Evolutionary conservation across 2,113 vertebrate species (phyloP).

Genomic region (Monarcha castaneiventris): DNA sequence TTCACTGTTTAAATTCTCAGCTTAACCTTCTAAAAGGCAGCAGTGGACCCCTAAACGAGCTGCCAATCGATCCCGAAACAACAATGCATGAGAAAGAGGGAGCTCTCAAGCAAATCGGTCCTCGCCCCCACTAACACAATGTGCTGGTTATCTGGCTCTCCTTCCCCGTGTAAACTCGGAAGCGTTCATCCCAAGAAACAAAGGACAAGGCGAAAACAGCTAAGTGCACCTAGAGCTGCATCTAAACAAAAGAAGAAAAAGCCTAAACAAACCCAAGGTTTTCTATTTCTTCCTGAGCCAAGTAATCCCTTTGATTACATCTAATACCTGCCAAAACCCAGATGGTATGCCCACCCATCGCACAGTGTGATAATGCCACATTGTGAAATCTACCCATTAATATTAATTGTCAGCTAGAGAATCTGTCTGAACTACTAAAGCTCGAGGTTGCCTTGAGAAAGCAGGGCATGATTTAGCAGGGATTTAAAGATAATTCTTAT

Average conservation of each 20-base stretch:
- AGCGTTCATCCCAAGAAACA: constrained; percentile 62
- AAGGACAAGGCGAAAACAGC: constrained; percentile 61
- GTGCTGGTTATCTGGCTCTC: background rate
- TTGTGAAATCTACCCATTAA: constrained; percentile 93
- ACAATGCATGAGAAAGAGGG: background rate
- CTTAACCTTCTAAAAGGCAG: constrained; percentile 9
- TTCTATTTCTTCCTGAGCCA: constrained; percentile 88
- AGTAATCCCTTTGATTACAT: constrained; percentile 98
- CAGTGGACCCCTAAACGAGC: background rate
- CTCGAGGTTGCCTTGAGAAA: constrained; percentile 86
- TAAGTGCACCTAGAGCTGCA: constrained; percentile 73
- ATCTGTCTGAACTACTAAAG: constrained; percentile 87
- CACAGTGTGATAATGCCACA: constrained; percentile 93
- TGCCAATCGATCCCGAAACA: constrained; percentile 15
- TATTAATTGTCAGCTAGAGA: constrained; percentile 92
- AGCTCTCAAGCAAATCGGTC: background rate
- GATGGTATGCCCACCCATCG: constrained; percentile 95
- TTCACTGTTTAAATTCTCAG: background rate
- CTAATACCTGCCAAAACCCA: constrained; percentile 96
- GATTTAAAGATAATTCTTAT: constrained; percentile 88
- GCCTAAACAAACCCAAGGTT: constrained; percentile 79
- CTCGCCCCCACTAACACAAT: background rate
- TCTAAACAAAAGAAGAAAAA: constrained; percentile 78
- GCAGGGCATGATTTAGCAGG: constrained; percentile 84
- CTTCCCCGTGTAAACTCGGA: constrained; percentile 21